Evolutionary conservation across 1,140 invertebrate genomes (phyloP).

Genomic region (Platyscapa corneri): DNA sequence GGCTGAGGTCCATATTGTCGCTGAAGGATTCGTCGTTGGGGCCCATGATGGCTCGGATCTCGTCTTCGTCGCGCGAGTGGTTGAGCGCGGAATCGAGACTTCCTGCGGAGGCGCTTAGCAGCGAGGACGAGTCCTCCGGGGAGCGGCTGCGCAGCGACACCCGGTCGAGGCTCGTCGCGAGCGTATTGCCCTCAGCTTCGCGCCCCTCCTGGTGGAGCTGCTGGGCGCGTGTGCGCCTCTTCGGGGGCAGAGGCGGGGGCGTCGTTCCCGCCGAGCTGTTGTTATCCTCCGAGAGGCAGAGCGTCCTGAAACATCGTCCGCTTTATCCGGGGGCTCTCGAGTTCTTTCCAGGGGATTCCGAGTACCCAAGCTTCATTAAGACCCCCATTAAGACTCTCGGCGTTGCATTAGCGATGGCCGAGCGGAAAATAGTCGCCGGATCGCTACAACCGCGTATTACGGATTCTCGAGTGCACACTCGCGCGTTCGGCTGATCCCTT

Average conservation of each 20-base stretch:
- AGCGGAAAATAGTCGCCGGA: too few relatives aligned
- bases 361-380: too few relatives aligned
- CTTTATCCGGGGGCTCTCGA: too few relatives aligned
- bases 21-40: slow-evolving; percentile 73
- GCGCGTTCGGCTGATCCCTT: too few relatives aligned
- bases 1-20: slow-evolving; percentile 72
- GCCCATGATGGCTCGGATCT: slow-evolving; percentile 79
- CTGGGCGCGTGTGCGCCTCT: slow-evolving; percentile 76
- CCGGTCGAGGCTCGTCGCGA: slow-evolving; percentile 77
- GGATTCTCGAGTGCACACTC: background rate
- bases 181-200: slow-evolving; percentile 70
- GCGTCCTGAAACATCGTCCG: slow-evolving; percentile 9
- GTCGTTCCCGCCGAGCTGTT: slow-evolving; percentile 53
- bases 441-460: too few relatives aligned
- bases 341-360: too few relatives aligned
- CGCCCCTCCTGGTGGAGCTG: slow-evolving; percentile 55
- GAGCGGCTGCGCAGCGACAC: slow-evolving; percentile 79
- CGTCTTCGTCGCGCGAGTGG: slow-evolving; percentile 85
- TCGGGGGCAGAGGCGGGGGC: slow-evolving; percentile 84
- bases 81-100: slow-evolving; percentile 89
- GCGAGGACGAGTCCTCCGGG: slow-evolving; percentile 80
- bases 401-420: too few relatives aligned
- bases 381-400: too few relatives aligned
- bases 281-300: slow-evolving; percentile 45
- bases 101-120: slow-evolving; percentile 84